phyloP scores from a whole-genome alignment of 30 jellyfish, hydroid and myxozoan genomes.

The Phacellophora camtschatica region DNA sequence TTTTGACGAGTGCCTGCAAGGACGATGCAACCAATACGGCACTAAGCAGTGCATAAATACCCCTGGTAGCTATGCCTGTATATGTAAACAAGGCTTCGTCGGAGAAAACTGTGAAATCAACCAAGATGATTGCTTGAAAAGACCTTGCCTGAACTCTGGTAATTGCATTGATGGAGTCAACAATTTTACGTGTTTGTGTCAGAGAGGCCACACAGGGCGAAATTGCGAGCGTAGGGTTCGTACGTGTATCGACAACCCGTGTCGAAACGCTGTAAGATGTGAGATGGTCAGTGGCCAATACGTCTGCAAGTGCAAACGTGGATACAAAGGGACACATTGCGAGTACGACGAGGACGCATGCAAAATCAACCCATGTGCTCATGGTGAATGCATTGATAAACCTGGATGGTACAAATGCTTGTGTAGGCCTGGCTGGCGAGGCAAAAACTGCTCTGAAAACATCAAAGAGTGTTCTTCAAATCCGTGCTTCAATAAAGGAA shows the following conservation, averaged over 20 bases:
- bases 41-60: constrained; percentile 62
- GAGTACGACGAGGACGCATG: constrained; percentile 74
- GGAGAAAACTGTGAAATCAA: constrained; percentile 77
- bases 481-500: constrained; percentile 75
- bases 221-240: constrained; percentile 70
- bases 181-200: constrained; percentile 71
- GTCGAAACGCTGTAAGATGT: constrained; percentile 66
- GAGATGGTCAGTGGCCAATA: constrained; percentile 38
- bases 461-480: constrained; percentile 62
- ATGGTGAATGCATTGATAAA: constrained; percentile 67
- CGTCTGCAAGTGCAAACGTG: constrained; percentile 61
- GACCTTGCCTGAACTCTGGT: constrained; percentile 75
- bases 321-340: constrained; percentile 77
- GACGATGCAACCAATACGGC: constrained; percentile 57
- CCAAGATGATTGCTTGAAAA: constrained; percentile 54
- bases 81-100: constrained; percentile 65
- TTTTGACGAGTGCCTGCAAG: constrained; percentile 57
- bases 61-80: constrained; percentile 79
- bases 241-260: constrained; percentile 67
- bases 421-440: constrained; percentile 75
- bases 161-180: constrained; percentile 69
- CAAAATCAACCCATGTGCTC: constrained; percentile 61
- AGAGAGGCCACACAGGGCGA: constrained; percentile 79
- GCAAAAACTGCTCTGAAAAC: constrained; percentile 63
- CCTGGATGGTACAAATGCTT: constrained; percentile 58